Percentiles rank a stretch among this genome's conserved stretches.
Evolutionary conservation across 2,113 vertebrate genomes (phyloP).

Genomic region (Rhagologus leucostigma): DNA sequence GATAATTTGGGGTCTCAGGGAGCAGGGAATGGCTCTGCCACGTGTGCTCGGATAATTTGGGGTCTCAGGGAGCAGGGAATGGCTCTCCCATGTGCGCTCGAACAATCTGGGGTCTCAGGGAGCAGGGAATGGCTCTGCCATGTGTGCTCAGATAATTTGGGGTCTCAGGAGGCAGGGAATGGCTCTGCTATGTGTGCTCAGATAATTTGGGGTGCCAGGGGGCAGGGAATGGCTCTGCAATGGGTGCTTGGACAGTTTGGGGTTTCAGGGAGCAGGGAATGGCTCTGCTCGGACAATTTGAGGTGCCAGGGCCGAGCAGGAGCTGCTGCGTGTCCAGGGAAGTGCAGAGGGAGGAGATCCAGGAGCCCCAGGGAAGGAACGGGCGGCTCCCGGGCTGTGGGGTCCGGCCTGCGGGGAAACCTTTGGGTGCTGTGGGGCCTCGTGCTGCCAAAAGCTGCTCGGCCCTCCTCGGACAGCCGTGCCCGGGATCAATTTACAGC

Average conservation of each 20-base stretch:
- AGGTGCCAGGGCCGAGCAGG: background rate
- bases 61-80: background rate
- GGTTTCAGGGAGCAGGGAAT: background rate
- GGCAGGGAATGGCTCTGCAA: background rate
- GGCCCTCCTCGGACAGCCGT: background rate
- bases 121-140: background rate
- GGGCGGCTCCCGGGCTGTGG: background rate
- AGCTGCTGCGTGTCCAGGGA: no score
- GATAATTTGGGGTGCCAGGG: no score
- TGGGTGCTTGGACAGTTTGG: background rate
- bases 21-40: background rate
- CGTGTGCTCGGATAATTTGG: accelerated
- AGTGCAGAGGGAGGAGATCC: background rate
- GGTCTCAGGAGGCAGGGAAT: background rate
- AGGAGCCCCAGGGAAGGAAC: accelerated
- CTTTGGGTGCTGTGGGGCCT: background rate
- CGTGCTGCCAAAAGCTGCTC: background rate
- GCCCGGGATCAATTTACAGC: background rate
- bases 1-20: background rate
- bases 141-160: background rate
- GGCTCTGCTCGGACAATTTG: background rate
- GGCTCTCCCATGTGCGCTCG: accelerated
- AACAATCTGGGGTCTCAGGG: no score
- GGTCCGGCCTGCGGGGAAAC: no score
- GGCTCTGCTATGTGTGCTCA: background rate